Conservation (phyloP, 1,140 invertebrate genomes). For the Diorhabda carinulata region DNA sequence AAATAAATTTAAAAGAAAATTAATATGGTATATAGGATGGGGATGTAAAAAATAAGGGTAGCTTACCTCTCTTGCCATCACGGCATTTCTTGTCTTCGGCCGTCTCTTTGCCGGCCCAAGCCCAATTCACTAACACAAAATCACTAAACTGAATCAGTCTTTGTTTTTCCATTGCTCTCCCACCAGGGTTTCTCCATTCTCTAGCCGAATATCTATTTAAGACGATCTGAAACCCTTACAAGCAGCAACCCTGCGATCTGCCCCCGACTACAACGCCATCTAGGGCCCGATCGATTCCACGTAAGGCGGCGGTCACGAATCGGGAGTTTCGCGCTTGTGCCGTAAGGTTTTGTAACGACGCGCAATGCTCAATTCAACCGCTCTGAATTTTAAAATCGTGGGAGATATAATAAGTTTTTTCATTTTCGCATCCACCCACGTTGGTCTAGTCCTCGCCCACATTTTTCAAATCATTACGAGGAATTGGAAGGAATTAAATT, state of each 20-base stretch:
- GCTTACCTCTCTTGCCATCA: constrained; percentile 60
- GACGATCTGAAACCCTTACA: constrained; percentile 40
- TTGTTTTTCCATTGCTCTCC: constrained; percentile 40
- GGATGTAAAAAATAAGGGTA: constrained; percentile 22
- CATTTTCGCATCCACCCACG: no score
- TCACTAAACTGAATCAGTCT: constrained; percentile 40
- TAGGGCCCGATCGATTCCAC: constrained; percentile 41
- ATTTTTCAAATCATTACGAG: no score
- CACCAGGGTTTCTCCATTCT: constrained; percentile 45
- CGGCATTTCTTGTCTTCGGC: constrained; percentile 52
- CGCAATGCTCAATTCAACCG: neutral
- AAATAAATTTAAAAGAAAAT: neutral
- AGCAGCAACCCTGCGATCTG: constrained; percentile 45
- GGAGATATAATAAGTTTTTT: no score
- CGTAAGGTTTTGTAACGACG: neutral
- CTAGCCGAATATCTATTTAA: constrained; percentile 39
- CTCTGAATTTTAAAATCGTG: no score
- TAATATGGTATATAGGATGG: neutral
- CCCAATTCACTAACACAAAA: constrained; percentile 33
- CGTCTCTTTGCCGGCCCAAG: constrained; percentile 35
- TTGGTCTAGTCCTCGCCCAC: no score
- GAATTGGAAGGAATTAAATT: no score
- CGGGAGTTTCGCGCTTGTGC: neutral
- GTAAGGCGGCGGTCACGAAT: constrained; percentile 15
- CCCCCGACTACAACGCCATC: constrained; percentile 41